Evolutionary conservation across 1,140 invertebrate genomes (phyloP), one percentile per base, ranked within the genome.

Genomic region (Protaetia brevitarsis): DNA sequence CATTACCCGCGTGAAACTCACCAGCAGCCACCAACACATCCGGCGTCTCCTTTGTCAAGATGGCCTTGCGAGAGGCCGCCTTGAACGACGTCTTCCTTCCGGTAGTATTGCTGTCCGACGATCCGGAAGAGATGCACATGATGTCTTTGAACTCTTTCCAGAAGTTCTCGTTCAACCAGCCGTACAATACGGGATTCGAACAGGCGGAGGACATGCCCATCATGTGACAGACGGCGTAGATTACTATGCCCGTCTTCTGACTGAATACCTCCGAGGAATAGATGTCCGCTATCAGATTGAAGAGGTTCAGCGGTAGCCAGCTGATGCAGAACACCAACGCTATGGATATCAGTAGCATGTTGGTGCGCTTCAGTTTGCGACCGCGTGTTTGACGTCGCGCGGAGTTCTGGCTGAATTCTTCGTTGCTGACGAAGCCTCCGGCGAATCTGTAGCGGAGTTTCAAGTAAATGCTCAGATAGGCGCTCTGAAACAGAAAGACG

Each of bases 141-240:
- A 93, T 88, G 81, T 93, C 88, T 77, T 93, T 92, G 78, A 98
- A 98, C 79, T 98, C 95, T 81, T 98, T 97, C 69, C 94, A 87
- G 80, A 99, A 99, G 80, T 97, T 98, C 67, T 98, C 96, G 81
- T 99, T 99, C 79, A 99, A 88, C 94, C 96, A 99, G 45, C 96
- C 96, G 81, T 98, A 99, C 3, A 98, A 84, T 70, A 98, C 89
- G 0, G 93, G 93, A 79, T 95, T 94, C 19, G 91, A 90, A 71
- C 91, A 93, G 10, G 92, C 91, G 36, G 88, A 90, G 1, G 88
- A 88, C 89, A 92, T 90, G 74, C 88, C 88, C 66, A 91, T 85
- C 87, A 94, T 88, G 73, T 94, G 92, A 74, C 92, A 94, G 10
- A 92, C 82, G n/a, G 91, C 90, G 75, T 89, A 91, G 0, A 82